Evolutionary conservation across 2,113 vertebrate genomes (phyloP).

Genomic region (Monarcha castaneiventris): DNA sequence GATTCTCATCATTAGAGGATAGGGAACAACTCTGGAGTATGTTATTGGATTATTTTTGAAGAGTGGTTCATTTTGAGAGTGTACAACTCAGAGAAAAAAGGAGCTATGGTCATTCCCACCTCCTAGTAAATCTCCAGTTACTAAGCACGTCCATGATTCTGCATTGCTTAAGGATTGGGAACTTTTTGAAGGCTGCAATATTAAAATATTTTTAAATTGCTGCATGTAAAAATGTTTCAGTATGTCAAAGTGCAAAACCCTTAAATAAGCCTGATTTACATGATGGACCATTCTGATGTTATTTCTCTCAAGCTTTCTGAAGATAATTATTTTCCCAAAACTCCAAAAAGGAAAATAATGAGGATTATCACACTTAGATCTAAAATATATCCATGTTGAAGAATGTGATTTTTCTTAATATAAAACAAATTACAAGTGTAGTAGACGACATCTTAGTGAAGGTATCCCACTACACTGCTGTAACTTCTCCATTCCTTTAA

Average conservation of each 20-base stretch:
- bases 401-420: background rate
- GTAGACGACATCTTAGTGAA: background rate
- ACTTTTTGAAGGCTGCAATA: background rate
- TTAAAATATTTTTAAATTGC: background rate
- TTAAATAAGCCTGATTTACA: background rate
- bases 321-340: background rate
- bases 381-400: background rate
- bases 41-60: background rate
- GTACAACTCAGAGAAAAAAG: background rate
- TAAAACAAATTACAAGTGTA: background rate
- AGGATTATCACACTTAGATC: background rate
- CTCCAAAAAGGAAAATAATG: background rate
- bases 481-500: background rate
- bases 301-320: background rate
- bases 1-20: background rate
- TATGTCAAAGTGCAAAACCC: background rate
- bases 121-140: background rate
- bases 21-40: background rate
- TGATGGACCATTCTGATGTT: background rate
- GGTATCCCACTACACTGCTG: background rate
- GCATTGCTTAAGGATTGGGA: background rate
- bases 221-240: background rate
- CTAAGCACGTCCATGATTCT: background rate
- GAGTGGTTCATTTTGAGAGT: background rate
- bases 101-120: background rate